Base-by-base conservation (phyloP, 2,888 invertebrate genomes). In the Hyalella azteca region DNA sequence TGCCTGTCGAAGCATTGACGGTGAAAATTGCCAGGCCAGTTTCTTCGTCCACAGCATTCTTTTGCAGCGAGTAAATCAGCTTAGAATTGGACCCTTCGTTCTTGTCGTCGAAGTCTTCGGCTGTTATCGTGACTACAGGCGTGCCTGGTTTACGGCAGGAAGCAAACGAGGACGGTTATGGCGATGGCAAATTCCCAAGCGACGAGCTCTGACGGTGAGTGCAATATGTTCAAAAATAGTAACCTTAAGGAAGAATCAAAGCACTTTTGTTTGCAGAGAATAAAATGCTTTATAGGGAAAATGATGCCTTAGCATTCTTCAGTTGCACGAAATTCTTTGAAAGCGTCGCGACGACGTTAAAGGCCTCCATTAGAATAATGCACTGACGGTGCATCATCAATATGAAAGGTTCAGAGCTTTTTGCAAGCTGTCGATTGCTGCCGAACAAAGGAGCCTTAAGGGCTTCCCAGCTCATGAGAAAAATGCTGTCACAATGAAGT, bases 31-130 rank as follows among this genome's bases (percentile, higher is more conserved):
- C 87, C 78, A 87, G 86, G 4, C 87, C 87, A 80, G 87, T 86
- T 79, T 88, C 88, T 82, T 89, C 88, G 76, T 82, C 81, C 39
- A 87, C 86, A 59, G 86, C 87, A 78, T 87, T 87, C 84, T 87
- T 87, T 81, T 87, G 87, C 50, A 87, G 87, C 22, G 88, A 87
- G 86, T 90, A 91, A 32, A 88, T 88, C 77, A 91, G 86, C 78
- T 88, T 87, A 0, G 90, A 90, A 85, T 90, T 89, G 54, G 87
- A 86, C 15, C 88, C 89, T 85, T 89, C 88, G 50, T 86, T 86
- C 19, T 88, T 88, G 78, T 88, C 88, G 85, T 90, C 90, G 81
- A 87, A 87, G 85, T 90, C 90, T 9, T 87, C 87, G 9, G 89
- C 89, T 5, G 87, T 87, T 82, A 89, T 89, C 22, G 88, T 88